phyloP scores from a whole-genome alignment of 2,888 invertebrate species.

The Athrips mouffetella region DNA sequence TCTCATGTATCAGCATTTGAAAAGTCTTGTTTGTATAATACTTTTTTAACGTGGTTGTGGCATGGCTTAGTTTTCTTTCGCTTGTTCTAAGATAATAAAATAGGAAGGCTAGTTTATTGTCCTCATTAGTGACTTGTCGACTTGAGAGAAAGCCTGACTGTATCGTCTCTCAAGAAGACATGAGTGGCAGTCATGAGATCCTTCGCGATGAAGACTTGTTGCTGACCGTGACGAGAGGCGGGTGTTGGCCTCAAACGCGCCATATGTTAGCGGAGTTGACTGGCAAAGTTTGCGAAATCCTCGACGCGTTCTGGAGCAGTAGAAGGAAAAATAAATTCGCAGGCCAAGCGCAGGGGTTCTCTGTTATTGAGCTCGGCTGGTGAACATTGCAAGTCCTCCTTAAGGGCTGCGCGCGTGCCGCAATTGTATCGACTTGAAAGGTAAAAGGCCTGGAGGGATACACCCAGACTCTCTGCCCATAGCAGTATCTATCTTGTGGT shows the following conservation, averaged over 20 bases:
- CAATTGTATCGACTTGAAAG: too few species aligned
- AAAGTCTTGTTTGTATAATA: too few species aligned
- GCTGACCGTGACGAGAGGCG: background rate
- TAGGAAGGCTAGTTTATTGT: too few species aligned
- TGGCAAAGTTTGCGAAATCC: background rate
- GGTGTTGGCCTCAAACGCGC: background rate
- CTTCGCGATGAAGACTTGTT: background rate
- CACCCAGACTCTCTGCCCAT: too few species aligned
- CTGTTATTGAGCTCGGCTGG: slow-evolving; percentile 32
- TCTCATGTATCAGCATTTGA: too few species aligned
- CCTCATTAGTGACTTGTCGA: too few species aligned
- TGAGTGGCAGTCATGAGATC: background rate
- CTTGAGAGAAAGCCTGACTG: background rate
- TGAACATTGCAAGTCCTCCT: slow-evolving; percentile 24
- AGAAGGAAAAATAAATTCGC: slow-evolving; percentile 24
- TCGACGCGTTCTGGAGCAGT: background rate
- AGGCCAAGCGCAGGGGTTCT: slow-evolving; percentile 29
- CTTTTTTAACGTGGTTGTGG: too few species aligned
- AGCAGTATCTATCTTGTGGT: too few species aligned
- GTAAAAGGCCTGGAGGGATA: too few species aligned
- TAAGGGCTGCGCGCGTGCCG: too few species aligned
- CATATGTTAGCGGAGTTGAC: background rate
- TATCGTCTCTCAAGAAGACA: background rate
- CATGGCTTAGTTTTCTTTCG: too few species aligned
- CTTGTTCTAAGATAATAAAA: too few species aligned